Evolutionary conservation across 2,797 vertebrate species (phyloP).

Genomic region (Vultur gryphus): DNA sequence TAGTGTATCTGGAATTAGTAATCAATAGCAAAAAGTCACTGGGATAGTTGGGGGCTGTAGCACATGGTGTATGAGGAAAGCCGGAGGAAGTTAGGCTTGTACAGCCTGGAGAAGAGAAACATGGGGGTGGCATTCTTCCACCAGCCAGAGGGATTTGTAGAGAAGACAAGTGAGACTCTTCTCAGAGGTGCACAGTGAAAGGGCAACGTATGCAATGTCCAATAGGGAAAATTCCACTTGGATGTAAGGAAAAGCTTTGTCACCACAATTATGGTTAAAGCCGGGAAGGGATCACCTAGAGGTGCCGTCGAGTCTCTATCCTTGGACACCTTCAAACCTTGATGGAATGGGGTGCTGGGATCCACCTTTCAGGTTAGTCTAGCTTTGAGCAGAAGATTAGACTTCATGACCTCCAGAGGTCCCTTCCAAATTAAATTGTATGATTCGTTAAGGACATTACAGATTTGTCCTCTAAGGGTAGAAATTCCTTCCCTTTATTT

Average conservation of each 20-base stretch:
- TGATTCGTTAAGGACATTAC: neutral
- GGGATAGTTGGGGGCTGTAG: neutral
- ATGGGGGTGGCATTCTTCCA: rapidly evolving
- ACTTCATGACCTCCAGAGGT: neutral
- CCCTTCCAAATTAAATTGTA: neutral
- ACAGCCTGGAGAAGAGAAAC: neutral
- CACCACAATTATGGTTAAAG: neutral
- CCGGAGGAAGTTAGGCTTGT: neutral
- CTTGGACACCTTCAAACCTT: neutral
- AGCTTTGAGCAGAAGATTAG: neutral
- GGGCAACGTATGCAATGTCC: rapidly evolving
- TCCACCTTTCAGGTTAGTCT: neutral
- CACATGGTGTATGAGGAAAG: neutral
- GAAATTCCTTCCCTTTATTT: neutral
- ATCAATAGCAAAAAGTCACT: neutral
- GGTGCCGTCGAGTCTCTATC: neutral
- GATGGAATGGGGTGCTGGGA: neutral
- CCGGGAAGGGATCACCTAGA: neutral
- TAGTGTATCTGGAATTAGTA: neutral
- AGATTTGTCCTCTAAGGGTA: neutral
- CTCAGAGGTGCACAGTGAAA: neutral
- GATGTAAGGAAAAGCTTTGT: neutral
- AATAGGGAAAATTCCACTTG: neutral
- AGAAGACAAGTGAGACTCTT: neutral
- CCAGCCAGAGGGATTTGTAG: neutral